phyloP scores from a whole-genome alignment of 1,140 invertebrate species.

The Aplysia californica region DNA sequence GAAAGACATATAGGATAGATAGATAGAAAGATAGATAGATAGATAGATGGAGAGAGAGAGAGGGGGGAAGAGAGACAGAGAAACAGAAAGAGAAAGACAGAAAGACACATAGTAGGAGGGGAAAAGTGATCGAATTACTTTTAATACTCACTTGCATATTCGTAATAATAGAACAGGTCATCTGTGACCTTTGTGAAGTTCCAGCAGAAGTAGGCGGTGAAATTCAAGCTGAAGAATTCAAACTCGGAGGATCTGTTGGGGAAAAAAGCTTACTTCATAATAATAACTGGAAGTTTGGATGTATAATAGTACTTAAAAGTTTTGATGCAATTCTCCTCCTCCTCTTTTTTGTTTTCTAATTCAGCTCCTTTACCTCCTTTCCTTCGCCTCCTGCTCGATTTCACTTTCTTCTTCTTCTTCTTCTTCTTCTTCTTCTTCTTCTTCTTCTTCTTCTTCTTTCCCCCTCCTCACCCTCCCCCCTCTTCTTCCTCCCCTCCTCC shows the following conservation, averaged over 20 bases:
- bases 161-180: conserved; percentile 25
- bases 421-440: neutral
- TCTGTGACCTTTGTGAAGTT: neutral
- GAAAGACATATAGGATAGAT: no score
- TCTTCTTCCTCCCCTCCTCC: no score
- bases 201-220: conserved; percentile 26
- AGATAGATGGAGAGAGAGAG: no score
- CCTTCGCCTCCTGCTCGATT: neutral
- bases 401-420: neutral
- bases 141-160: conserved; percentile 18
- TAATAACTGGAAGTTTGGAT: neutral
- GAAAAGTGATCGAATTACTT: no score
- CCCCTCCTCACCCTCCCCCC: no score
- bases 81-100: no score
- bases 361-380: neutral
- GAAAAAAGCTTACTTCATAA: neutral
- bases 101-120: no score
- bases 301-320: no score
- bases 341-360: no score
- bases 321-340: no score
- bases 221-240: conserved; percentile 18
- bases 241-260: conserved; percentile 13
- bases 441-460: neutral
- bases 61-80: no score
- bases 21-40: no score